Base-by-base conservation (phyloP, 2,888 invertebrate species). In the Drosophila mulleri region DNA sequence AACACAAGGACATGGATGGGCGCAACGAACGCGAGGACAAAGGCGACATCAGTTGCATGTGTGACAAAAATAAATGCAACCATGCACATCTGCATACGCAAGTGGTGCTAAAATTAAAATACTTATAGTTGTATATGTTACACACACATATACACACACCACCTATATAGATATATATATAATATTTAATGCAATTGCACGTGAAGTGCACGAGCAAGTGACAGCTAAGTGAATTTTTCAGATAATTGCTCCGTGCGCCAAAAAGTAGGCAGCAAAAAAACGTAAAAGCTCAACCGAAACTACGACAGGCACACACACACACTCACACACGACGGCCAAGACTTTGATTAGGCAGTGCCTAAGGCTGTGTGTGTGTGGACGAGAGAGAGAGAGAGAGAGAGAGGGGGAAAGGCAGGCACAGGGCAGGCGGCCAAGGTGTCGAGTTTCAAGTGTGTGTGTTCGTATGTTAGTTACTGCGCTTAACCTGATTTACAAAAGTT, bases 1-100 rank as follows among this genome's bases (percentile, higher is more conserved):
- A 87, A 89, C 83, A 73, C 86, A 87, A 87, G 86, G 89, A 89
- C 89, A 81, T 85, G 85, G 78, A 67, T 64, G 80, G 88, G 82
- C 88, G 74, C 84, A 80, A 78, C 67, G 83, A 78, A 81, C 81
- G 82, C 75, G 48, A 66, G 82, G 72, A 80, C 85, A 73, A 66
- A 64, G 59, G 61, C 72, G 56, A 29, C 42, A 47, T 20, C 56
- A 53, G 42, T 45, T 29, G 67, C 62, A 63, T 67, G 80, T 72
- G 77, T 58, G 67, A 71, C 58, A 62, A 50, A 80, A 78, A 78
- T 80, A 78, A 69, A 66, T 62, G 78, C 73, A 64, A 48, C 32
- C 41, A 20, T 37, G 44, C 56, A 39, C 61, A 62, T 54, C 48
- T 53, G 53, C 53, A 64, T 54, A 44, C 32, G 65, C 73, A 64